phyloP scores from a whole-genome alignment of 2,888 invertebrate species.

The Scaptomyza flava region DNA sequence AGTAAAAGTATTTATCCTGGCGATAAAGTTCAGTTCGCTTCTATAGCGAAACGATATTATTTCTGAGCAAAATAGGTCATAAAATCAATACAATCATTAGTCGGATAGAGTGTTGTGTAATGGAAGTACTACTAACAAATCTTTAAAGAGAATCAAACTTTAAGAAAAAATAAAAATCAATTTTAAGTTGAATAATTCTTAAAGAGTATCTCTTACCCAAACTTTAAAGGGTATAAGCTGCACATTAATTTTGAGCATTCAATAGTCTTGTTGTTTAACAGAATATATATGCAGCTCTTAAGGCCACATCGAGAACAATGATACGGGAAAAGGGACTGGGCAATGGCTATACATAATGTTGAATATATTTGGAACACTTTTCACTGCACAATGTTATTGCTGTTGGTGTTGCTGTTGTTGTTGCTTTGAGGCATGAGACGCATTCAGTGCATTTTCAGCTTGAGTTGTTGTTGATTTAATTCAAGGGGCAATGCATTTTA shows the following conservation, averaged over 20 bases:
- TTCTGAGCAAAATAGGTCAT: too few species aligned
- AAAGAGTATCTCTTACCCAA: neutral
- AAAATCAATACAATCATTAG: too few species aligned
- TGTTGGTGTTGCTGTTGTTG: conserved; percentile 20
- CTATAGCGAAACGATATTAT: too few species aligned
- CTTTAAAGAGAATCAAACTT: too few species aligned
- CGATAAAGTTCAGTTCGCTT: neutral
- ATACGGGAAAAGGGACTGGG: neutral
- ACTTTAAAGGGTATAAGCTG: neutral
- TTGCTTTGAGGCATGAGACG: conserved; percentile 22
- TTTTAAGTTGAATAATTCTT: too few species aligned
- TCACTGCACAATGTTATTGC: conserved; percentile 19
- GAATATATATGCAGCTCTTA: neutral
- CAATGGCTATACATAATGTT: conserved; percentile 34
- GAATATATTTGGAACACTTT: conserved; percentile 46
- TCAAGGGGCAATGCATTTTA: conserved; percentile 78
- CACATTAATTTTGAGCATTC: neutral
- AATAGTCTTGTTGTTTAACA: conserved; percentile 5
- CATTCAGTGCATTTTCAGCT: conserved; percentile 54
- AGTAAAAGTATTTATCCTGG: neutral
- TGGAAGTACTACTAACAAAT: too few species aligned
- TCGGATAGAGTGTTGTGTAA: too few species aligned
- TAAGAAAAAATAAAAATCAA: too few species aligned
- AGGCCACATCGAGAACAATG: conserved; percentile 33
- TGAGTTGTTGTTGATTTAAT: conserved; percentile 78